These are phyloP conservation scores for Zaprionus lachaisei DNA, from an alignment of 1,140 invertebrate species.

Conservation along the genomic window DNA sequence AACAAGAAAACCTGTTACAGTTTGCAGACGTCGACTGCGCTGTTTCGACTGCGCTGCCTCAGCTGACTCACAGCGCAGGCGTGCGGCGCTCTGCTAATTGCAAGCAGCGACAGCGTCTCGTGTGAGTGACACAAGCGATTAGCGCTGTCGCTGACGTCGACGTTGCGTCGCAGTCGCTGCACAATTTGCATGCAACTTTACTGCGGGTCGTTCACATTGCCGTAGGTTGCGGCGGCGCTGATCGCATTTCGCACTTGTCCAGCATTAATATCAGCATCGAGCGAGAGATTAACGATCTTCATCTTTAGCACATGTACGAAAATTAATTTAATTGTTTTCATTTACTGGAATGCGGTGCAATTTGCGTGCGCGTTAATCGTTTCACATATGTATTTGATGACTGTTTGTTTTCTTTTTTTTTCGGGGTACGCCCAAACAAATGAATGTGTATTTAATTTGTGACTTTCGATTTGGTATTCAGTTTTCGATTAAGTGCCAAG, in stretches of 20 bases:
- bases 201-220: conserved; percentile 68
- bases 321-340: conserved; percentile 51
- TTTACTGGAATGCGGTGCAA: conserved; percentile 26
- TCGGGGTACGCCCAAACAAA: conserved; percentile 10
- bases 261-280: conserved; percentile 9
- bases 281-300: not conserved
- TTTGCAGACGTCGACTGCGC: conserved; percentile 30
- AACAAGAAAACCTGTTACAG: conserved; percentile 47
- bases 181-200: conserved; percentile 74
- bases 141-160: conserved; percentile 46
- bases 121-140: conserved; percentile 80
- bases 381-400: conserved; percentile 8
- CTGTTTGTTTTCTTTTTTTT: conserved; percentile 8
- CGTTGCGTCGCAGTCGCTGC: conserved; percentile 22
- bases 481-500: conserved; percentile 7
- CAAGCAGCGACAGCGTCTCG: conserved; percentile 39
- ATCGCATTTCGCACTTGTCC: conserved; percentile 61
- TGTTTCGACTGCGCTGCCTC: conserved; percentile 16
- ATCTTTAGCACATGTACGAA: conserved; percentile 33
- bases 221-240: conserved; percentile 54
- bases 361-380: conserved; percentile 29
- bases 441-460: conserved; percentile 48
- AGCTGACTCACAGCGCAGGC: conserved; percentile 59
- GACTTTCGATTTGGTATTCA: conserved; percentile 14
- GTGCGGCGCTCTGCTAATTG: conserved; percentile 73